Evolutionary conservation across 2,113 vertebrate genomes (phyloP).

Genomic region (Dicrurus megarhynchus): DNA sequence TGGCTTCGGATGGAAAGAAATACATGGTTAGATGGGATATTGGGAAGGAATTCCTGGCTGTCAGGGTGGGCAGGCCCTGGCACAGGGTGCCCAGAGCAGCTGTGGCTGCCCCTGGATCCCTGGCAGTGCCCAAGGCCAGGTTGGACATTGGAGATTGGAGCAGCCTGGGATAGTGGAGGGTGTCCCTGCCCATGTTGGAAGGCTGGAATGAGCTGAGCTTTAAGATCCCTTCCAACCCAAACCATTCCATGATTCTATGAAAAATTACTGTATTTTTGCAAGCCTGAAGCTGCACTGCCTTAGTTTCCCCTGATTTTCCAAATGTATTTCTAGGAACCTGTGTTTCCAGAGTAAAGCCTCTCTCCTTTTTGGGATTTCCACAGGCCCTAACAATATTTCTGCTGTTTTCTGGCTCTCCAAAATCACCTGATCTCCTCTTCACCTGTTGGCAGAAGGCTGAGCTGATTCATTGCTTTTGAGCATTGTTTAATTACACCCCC

Average conservation of each 20-base stretch:
- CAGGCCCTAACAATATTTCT: background rate
- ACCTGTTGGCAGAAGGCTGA: background rate
- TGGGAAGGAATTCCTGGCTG: background rate
- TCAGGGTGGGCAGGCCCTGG: background rate
- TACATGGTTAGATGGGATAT: background rate
- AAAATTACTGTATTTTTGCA: background rate
- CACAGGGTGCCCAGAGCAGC: background rate
- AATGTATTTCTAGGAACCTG: background rate
- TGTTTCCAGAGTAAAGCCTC: background rate
- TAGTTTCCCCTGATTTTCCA: background rate
- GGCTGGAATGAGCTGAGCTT: background rate
- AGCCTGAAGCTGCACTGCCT: background rate
- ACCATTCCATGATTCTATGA: background rate
- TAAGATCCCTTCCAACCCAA: background rate
- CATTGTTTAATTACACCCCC: background rate
- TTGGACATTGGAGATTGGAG: background rate
- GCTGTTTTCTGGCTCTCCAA: background rate
- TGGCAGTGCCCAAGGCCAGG: background rate
- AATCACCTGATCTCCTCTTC: background rate
- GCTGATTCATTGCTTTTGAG: background rate
- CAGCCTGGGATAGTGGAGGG: background rate
- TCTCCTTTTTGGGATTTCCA: background rate
- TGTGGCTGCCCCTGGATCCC: background rate
- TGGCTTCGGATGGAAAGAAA: background rate
- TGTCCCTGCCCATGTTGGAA: background rate